Evolutionary conservation across 2,113 vertebrate species (phyloP), one percentile per base, ranked within the genome.

Genomic region (Cyprinodon variegatus): DNA sequence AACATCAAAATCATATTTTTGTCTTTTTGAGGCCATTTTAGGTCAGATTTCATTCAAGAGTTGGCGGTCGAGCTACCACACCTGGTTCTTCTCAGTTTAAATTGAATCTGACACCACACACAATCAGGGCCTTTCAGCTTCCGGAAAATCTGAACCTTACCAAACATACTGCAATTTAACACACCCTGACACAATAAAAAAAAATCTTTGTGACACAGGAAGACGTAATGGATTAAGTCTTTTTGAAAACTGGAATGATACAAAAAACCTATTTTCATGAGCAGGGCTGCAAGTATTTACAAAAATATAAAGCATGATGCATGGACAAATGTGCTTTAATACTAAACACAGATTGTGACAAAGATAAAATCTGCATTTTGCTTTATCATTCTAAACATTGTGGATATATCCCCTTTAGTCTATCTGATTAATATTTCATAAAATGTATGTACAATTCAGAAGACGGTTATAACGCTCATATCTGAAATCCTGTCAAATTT

Each of bases 61-160:
- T 76, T 71, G 62, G 39, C 15, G 37, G 48, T 48, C 36, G 2
- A 66, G 60, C 15, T 2, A 57, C 57, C n/a, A 80, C 13, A 60
- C 8, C 70, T 75, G 36, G n/a, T 66, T 61, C 43, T 64, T 71
- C n/a, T 74, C 60, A 74, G 61, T 79, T 40, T 62, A 17, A 70
- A 67, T 59, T 64, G 50, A 41, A n/a, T 73, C 22, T 63, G 68
- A 76, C 65, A 39, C 60, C 37, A 38, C 69, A 11, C 61, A 66
- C 67, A 45, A 74, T 65, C 65, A 66, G 46, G 71, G 48, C 48
- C 22, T 22, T 43, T 61, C 38, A 67, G 2, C 11, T 46, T 74
- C 38, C 4, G 41, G n/a, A 62, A 66, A 77, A 57, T 10, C 43
- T 12, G 38, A 29, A 66, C 65, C 41, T 10, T 45, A 59, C 29